Conservation (phyloP, 2,797 vertebrate species). For the Coranthus polyacanthus region DNA sequence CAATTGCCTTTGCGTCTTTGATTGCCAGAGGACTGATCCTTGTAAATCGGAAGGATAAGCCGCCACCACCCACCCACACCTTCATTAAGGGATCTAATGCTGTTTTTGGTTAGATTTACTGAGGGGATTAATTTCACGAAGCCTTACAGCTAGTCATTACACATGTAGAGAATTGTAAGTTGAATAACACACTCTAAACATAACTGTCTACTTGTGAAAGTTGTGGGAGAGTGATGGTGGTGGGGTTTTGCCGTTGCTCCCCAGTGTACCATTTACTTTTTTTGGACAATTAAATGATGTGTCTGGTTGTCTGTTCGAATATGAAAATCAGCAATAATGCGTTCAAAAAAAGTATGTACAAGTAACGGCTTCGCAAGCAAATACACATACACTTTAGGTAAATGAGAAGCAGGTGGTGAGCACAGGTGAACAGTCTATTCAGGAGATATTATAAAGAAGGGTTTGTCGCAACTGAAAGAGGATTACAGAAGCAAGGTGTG, state of each 20-base stretch:
- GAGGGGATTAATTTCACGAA: too few species aligned
- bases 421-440: slow-evolving; percentile 73
- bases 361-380: slow-evolving; percentile 2
- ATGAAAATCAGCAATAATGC: not conserved
- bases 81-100: not conserved
- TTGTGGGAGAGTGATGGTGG: not conserved
- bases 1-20: not conserved
- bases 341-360: not conserved
- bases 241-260: not conserved
- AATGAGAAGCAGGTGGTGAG: slow-evolving; percentile 64
- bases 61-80: not conserved
- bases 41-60: slow-evolving; percentile 16
- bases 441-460: slow-evolving; percentile 68
- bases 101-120: slow-evolving; percentile 6
- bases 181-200: not conserved
- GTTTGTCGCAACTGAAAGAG: slow-evolving; percentile 70
- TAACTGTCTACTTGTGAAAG: slow-evolving; percentile 2
- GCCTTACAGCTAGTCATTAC: not conserved
- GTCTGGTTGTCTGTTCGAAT: not conserved
- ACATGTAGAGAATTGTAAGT: not conserved
- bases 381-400: slow-evolving; percentile 21
- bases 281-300: not conserved
- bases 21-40: slow-evolving; percentile 23
- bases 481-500: slow-evolving; percentile 80
- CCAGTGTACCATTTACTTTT: not conserved